Evolutionary conservation across 2,888 invertebrate species (phyloP).

Genomic region (Athalia rosae): DNA sequence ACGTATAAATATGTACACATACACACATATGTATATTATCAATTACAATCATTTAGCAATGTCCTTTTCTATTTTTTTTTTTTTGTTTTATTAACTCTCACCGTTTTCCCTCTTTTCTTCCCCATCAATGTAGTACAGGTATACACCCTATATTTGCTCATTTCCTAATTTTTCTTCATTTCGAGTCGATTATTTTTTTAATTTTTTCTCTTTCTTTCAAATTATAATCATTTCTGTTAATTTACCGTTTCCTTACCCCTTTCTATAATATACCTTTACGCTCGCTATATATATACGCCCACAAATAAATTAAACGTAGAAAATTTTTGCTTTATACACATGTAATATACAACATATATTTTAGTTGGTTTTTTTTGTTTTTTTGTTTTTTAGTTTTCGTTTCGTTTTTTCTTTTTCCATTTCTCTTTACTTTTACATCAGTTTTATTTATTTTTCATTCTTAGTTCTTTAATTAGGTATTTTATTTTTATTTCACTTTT

Average conservation of each 20-base stretch:
- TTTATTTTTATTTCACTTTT: background rate
- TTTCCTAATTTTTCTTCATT: slow-evolving; percentile 21
- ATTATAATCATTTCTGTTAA: slow-evolving; percentile 31
- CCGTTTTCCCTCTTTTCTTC: background rate
- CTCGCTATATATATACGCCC: slow-evolving; percentile 60
- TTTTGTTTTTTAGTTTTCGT: slow-evolving; percentile 57
- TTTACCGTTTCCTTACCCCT: slow-evolving; percentile 3
- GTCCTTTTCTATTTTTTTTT: background rate
- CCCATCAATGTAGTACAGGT: background rate
- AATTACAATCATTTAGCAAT: background rate
- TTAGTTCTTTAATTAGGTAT: background rate
- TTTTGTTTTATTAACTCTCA: background rate
- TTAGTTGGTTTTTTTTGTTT: slow-evolving; percentile 38
- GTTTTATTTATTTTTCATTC: slow-evolving; percentile 39
- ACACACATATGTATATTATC: background rate
- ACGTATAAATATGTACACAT: background rate
- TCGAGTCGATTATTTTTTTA: slow-evolving; percentile 25
- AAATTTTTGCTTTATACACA: slow-evolving; percentile 73
- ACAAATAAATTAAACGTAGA: slow-evolving; percentile 73
- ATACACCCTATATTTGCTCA: slow-evolving; percentile 28
- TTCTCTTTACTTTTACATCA: slow-evolving; percentile 45
- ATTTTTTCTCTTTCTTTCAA: slow-evolving; percentile 40
- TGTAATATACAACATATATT: slow-evolving; percentile 71
- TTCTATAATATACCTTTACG: slow-evolving; percentile 37
- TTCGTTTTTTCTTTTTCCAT: slow-evolving; percentile 57